These are phyloP conservation scores for Hydropsyche betteni DNA, from an alignment of 2,888 invertebrate species.

Conservation along the genomic window DNA sequence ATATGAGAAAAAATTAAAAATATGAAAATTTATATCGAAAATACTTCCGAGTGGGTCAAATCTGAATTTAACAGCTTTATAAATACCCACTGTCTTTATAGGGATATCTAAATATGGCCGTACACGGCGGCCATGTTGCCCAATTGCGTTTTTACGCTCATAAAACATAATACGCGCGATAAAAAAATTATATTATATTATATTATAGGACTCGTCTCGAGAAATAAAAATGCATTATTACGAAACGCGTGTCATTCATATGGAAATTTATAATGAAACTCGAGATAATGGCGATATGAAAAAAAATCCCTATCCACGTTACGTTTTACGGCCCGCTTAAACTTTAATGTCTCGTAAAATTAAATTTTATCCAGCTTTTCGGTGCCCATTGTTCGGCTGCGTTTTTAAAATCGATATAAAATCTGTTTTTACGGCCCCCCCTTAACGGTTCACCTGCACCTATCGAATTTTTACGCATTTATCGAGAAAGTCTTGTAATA, in stretches of 20 bases:
- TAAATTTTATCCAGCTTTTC: slow-evolving; percentile 2
- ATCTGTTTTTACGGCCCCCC: no score
- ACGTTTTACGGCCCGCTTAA: slow-evolving; percentile 3
- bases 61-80: no score
- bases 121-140: no score
- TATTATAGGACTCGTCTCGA: not conserved
- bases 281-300: not conserved
- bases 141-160: no score
- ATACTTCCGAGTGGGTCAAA: no score
- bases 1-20: no score
- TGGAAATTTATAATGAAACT: slow-evolving; percentile 23
- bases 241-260: slow-evolving; percentile 7
- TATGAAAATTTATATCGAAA: no score
- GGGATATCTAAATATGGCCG: no score
- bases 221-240: not conserved
- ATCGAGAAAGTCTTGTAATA: no score
- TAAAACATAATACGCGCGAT: not conserved
- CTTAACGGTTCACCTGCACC: no score
- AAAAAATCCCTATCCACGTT: not conserved
- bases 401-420: slow-evolving; percentile 9
- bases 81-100: no score
- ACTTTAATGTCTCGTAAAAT: slow-evolving; percentile 19
- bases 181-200: not conserved
- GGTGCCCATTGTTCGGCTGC: not conserved
- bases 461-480: no score